Evolutionary conservation across 2,888 invertebrate species (phyloP), one percentile per base, ranked within the genome.

Genomic region (Catotricha subobsoleta): DNA sequence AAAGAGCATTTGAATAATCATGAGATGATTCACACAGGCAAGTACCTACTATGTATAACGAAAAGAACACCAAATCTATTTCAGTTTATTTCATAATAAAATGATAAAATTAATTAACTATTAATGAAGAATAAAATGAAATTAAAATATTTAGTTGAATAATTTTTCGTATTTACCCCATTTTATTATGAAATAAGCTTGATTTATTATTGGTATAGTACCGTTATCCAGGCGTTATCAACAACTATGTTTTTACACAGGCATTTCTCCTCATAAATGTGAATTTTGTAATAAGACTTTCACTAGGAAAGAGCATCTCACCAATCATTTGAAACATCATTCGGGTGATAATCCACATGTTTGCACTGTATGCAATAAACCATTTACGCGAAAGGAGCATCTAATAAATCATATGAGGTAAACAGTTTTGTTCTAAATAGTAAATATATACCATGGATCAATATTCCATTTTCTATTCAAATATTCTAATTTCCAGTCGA

Each of bases 1-100:
- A 86, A 86, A 59, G 86, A 86, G 56, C 86, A 87, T 59, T 68
- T 86, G 46, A 82, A 83, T 62, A 84, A 83, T 61, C 86, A 86
- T 53, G 76, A 80, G 3, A 59, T 80, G 79, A 80, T 41, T 6
- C 69, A 80, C 51, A 69, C 77, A 0, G 78, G 77, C 21, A 12
- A 8, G 30, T 30, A 15, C 7, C 15, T 30, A 25, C 8, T 10
- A 25, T 25, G n/a, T n/a, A n/a, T n/a, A n/a, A n/a, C n/a, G n/a
- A n/a, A n/a, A n/a, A n/a, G n/a, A 25, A 25, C 7, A 8, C 25
- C 25, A 25, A 6, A 25, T 25, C 25, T 6, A 25, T 25, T 6
- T 25, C 6, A 25, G 25, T 25, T 25, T 6, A 25, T 10, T 25
- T 25, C 10, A 25, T 6, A 6, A 8, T 25, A 25, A 25, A 25